Evolutionary conservation across 1,140 invertebrate species (phyloP), one percentile per base, ranked within the genome.

Genomic region (Dreissena rostriformis): DNA sequence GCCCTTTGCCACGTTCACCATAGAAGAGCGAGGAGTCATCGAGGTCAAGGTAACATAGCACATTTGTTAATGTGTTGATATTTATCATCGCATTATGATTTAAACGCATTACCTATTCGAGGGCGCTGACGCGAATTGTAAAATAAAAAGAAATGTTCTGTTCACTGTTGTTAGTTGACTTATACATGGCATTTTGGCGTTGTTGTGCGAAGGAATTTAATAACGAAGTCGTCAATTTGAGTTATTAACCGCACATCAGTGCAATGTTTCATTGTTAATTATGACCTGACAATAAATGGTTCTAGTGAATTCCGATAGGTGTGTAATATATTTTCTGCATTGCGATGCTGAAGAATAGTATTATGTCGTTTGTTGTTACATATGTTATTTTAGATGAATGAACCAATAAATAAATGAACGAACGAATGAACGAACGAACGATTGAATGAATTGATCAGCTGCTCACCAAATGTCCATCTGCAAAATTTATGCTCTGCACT

Each of bases 11-110:
- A 82, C 53, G 0, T 87, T 87, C 51, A 81, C 67, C 39, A 68
- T 82, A 7, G 51, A 78, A 51, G 39, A 71, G 28, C 52, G 86
- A 28, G 86, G 86, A 29, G 28, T 52, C 6, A 65, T 87, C 39
- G 78, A 77, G 53, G 75, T 87, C 49, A 87, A 87, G 74, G 86
- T 85, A 77, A 19, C 52, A 53, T 52, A 15, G 1, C 51, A 17
- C 24, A 0, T 19, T 19, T 39, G 14, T 4, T 17, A 52, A 14
- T 19, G 17, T 26, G 8, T 39, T 19, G 7, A n/a, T 39, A 1
- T 53, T 8, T 17, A 29, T 19, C 4, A 12, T 17, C 15, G 52
- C n/a, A 39, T 19, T 17, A 2, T 1, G 19, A 11, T 73, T 24
- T 24, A 15, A 0, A 53, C 53, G 22, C 19, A 15, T n/a, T 55